Base-by-base conservation (phyloP, 1,140 invertebrate species). In the Bombus ignitus region DNA sequence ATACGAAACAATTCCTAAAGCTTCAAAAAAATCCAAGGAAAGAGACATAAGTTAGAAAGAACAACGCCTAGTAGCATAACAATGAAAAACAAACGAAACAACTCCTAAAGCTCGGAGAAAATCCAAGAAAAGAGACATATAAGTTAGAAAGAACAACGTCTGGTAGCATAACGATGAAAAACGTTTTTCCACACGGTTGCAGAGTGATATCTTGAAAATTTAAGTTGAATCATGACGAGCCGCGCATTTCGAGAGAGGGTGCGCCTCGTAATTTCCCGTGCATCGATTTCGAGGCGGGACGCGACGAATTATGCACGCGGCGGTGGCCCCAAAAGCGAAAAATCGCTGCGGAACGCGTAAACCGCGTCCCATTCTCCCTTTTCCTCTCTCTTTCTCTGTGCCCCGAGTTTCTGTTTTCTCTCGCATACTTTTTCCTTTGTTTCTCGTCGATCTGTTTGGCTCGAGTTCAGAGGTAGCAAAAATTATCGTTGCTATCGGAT, bases 241-340 rank as follows among this genome's bases (percentile, higher is more conserved):
- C 89, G 81, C 84, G 91, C 84, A 91, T 92, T 86, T 91, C 89
- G 88, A 90, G 87, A 88, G 88, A 81, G 84, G 90, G 84, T 73
- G 86, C 81, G 78, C 86, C 90, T 85, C 83, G 35, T 85, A 85
- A 85, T 85, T 80, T 65, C 59, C 65, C 70, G 73, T 70, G 81
- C 81, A 79, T 82, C 83, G 83, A 80, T 80, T 85, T 85, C 77
- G 66, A 44, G 53, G 39, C 73, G 42, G 47, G 39, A 62, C 76
- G 42, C 59, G 53, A 47, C 77, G 59, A 81, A 73, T 78, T 85
- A 88, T 88, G 82, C 76, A 81, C 82, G 75, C 81, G n/a, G 44
- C 65, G 47, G 47, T 83, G 39, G 25, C 59, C 76, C 47, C 4
- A 81, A 66, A 73, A 86, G 68, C 81, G 72, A 85, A 87, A 87